phyloP scores from a whole-genome alignment of 2,888 invertebrate species.

The Trichacis sp. region DNA sequence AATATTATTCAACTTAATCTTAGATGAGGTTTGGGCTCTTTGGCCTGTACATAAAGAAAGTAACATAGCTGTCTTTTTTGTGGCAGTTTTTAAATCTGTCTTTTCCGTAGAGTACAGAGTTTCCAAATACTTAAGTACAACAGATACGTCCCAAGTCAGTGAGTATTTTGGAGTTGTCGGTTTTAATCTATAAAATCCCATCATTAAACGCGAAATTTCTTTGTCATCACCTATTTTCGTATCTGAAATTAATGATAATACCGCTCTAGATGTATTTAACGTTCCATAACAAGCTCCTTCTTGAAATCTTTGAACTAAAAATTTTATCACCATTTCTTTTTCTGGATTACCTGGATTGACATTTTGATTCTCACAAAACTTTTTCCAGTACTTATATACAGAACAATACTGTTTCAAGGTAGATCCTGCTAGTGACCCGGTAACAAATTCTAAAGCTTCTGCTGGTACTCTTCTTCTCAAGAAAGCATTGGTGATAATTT shows the following conservation, averaged over 20 bases:
- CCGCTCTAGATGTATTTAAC: slow-evolving; percentile 21
- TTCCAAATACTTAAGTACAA: no score
- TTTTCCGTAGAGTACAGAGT: no score
- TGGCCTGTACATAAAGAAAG: no score
- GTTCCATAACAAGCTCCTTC: slow-evolving; percentile 3
- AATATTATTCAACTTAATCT: slow-evolving; percentile 21
- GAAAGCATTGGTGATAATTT: not conserved
- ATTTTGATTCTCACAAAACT: not conserved
- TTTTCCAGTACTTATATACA: not conserved
- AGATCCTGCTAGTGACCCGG: not conserved
- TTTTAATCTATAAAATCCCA: slow-evolving; percentile 14
- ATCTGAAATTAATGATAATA: slow-evolving; percentile 16
- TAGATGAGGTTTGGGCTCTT: slow-evolving; percentile 1
- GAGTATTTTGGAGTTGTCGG: slow-evolving; percentile 24
- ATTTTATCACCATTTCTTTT: not conserved
- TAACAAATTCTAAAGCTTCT: not conserved
- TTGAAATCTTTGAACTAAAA: not conserved
- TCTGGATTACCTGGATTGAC: not conserved
- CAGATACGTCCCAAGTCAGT: slow-evolving; percentile 27
- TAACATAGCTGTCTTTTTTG: no score
- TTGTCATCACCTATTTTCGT: slow-evolving; percentile 12
- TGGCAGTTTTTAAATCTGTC: no score
- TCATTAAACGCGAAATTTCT: slow-evolving; percentile 17
- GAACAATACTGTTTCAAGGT: slow-evolving; percentile 1
- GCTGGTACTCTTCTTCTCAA: not conserved